Conservation (phyloP, 2,888 invertebrate genomes). For the Meloe dianella region DNA sequence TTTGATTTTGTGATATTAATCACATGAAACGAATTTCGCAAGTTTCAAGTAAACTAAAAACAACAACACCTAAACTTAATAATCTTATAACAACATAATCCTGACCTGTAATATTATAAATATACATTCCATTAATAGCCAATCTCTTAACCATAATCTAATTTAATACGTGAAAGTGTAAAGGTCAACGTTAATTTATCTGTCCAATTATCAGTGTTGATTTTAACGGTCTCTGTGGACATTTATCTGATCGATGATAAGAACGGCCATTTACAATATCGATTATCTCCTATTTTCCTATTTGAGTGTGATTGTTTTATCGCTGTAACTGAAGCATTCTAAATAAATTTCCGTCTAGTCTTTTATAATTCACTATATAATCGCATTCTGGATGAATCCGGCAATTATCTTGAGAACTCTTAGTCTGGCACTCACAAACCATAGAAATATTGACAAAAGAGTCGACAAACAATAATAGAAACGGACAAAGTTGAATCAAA, state of each 20-base stretch:
- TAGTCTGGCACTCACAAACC: slow-evolving; percentile 19
- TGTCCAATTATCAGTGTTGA: not conserved
- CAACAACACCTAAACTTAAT: not conserved
- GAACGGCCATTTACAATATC: not conserved
- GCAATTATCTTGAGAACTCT: slow-evolving; percentile 26
- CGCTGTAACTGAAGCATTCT: not conserved
- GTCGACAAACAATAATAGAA: slow-evolving; percentile 35
- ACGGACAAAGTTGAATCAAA: slow-evolving; percentile 34
- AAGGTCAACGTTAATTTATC: slow-evolving; percentile 5
- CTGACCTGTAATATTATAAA: slow-evolving; percentile 12
- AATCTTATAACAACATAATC: slow-evolving; percentile 9
- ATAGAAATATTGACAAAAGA: slow-evolving; percentile 30
- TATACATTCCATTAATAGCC: not conserved
- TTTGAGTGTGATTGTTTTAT: too few species aligned
- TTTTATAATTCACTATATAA: not conserved
- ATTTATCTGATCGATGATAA: not conserved
- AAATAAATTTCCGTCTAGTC: not conserved
- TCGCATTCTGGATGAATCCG: not conserved
- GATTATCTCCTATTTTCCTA: not conserved
- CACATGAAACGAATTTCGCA: slow-evolving; percentile 9
- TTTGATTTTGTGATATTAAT: slow-evolving; percentile 6
- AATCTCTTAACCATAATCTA: slow-evolving; percentile 7
- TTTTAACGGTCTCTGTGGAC: not conserved
- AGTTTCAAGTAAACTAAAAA: slow-evolving; percentile 1
- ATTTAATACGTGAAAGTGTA: not conserved